Evolutionary conservation across 2,797 vertebrate genomes (phyloP).

Genomic region (Pangasius mekongensis): DNA sequence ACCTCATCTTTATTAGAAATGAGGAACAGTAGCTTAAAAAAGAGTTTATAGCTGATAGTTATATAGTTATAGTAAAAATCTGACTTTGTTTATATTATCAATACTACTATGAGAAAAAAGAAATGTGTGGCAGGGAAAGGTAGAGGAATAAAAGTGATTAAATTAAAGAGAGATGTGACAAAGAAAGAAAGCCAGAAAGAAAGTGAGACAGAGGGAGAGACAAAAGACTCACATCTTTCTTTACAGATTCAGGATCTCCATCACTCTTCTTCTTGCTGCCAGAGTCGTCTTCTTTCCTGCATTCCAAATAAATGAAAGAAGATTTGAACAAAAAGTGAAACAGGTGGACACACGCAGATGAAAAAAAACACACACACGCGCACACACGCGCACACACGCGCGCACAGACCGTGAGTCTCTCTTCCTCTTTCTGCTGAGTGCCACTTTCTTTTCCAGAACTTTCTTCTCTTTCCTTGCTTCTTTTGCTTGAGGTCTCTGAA

Average conservation of each 20-base stretch:
- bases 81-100: too few relatives aligned
- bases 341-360: neutral
- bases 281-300: slow-evolving; percentile 80
- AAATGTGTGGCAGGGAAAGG: neutral
- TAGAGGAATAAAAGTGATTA: neutral
- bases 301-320: slow-evolving; percentile 46
- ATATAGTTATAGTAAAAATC: neutral
- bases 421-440: slow-evolving; percentile 90
- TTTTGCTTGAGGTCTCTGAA: slow-evolving; percentile 80
- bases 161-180: neutral
- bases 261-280: slow-evolving; percentile 84
- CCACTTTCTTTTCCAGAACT: slow-evolving; percentile 97
- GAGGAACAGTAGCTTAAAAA: neutral
- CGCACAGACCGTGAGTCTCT: slow-evolving; percentile 82
- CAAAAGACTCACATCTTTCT: slow-evolving; percentile 76
- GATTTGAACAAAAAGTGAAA: neutral
- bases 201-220: neutral
- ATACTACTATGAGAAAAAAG: neutral
- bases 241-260: slow-evolving; percentile 77
- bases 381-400: neutral
- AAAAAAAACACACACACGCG: neutral
- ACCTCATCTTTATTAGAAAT: neutral
- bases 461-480: slow-evolving; percentile 94
- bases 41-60: neutral
- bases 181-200: neutral